Percentiles rank a stretch among this genome's conserved stretches.
Conservation (phyloP, 2,113 vertebrate species). For the Nycticorax nycticorax region DNA sequence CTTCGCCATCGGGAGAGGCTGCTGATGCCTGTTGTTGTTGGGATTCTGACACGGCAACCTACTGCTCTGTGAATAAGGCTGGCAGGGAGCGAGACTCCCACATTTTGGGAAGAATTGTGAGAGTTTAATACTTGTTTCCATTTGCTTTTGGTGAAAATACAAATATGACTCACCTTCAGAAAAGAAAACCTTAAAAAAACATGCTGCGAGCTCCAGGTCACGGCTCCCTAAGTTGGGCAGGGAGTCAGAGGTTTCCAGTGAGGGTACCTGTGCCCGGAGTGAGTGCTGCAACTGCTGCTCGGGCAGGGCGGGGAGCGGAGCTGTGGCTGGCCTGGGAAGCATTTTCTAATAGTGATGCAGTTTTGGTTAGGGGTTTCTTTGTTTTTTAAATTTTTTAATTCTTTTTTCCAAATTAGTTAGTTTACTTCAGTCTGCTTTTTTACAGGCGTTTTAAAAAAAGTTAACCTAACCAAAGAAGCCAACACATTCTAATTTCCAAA, state of each 20-base stretch:
- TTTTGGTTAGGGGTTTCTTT: background rate
- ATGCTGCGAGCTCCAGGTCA: background rate
- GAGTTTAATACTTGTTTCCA: background rate
- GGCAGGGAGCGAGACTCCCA: background rate
- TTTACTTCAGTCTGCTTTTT: background rate
- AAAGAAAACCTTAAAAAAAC: background rate
- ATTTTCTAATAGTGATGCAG: background rate
- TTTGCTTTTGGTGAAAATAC: background rate
- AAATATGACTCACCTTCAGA: background rate
- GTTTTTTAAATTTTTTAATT: fast-evolving
- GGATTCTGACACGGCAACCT: background rate
- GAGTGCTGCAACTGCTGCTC: background rate
- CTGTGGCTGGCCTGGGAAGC: background rate
- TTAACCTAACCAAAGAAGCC: background rate
- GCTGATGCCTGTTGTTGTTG: fast-evolving
- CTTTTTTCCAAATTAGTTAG: background rate
- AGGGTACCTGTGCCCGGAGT: fast-evolving
- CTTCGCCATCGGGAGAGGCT: background rate
- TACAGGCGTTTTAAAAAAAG: background rate
- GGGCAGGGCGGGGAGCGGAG: background rate
- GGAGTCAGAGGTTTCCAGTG: background rate
- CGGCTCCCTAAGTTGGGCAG: fast-evolving
- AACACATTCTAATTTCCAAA: background rate
- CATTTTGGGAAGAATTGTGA: background rate
- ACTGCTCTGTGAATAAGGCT: background rate